Conservation (phyloP, 2,113 vertebrate species). For the Cynocephalus volans region DNA sequence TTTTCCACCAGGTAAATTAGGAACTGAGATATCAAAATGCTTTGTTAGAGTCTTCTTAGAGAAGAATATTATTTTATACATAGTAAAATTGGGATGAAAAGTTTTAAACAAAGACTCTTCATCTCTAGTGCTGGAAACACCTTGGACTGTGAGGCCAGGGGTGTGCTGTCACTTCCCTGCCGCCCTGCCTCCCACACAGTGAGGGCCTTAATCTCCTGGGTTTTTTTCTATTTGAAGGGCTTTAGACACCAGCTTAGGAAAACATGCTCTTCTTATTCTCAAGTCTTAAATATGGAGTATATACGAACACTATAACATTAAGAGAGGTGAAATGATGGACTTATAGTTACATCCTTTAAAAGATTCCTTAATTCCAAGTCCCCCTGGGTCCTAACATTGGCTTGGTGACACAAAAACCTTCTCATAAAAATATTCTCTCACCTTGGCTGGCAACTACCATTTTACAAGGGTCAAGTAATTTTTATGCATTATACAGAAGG, state of each 20-base stretch:
- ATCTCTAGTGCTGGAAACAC: background rate
- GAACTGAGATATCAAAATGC: conserved; percentile 45
- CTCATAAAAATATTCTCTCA: background rate
- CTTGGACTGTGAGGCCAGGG: background rate
- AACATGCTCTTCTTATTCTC: conserved; percentile 35
- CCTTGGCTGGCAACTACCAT: background rate
- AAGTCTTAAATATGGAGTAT: background rate
- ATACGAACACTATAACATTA: background rate
- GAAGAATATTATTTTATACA: conserved; percentile 23
- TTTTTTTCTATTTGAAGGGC: background rate
- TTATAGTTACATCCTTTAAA: background rate
- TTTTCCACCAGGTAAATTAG: conserved; percentile 39
- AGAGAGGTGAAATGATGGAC: background rate
- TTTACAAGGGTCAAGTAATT: conserved; percentile 45
- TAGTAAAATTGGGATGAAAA: background rate
- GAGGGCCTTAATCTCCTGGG: background rate
- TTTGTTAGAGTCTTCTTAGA: background rate
- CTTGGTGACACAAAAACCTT: conserved; percentile 39
- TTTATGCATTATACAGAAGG: background rate
- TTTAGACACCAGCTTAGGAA: background rate
- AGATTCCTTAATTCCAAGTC: conserved; percentile 54
- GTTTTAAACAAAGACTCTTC: conserved; percentile 39
- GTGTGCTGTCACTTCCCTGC: background rate
- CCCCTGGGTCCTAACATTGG: background rate
- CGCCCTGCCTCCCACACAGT: background rate